These are phyloP conservation scores for Siniperca obscura DNA, from an alignment of 2,797 vertebrate genomes.

Conservation along the genomic window DNA sequence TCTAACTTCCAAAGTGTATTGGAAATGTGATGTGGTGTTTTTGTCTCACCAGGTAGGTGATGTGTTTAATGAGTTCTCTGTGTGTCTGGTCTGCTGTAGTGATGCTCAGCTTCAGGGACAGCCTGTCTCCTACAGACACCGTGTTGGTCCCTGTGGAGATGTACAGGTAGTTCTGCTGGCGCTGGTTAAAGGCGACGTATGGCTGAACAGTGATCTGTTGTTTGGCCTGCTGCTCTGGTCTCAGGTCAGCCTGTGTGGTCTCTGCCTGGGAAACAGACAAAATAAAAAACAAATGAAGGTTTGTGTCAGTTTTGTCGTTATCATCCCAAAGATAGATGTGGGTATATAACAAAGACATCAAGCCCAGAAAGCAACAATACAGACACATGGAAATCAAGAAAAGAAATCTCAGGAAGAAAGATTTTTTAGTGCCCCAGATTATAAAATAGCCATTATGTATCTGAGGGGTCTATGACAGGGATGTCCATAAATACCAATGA, in stretches of 20 bases:
- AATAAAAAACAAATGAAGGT: not conserved
- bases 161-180: slow-evolving; percentile 70
- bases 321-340: not conserved
- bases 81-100: not conserved
- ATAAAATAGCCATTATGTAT: not conserved
- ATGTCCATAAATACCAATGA: not conserved
- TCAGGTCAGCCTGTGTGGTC: slow-evolving; percentile 68
- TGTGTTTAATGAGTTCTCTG: slow-evolving; percentile 56
- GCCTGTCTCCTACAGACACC: slow-evolving; percentile 51
- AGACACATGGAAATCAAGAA: not conserved
- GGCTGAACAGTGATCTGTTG: slow-evolving; percentile 33
- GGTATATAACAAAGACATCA: not conserved
- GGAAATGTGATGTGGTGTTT: not conserved
- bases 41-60: slow-evolving; percentile 82
- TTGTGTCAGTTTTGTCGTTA: not conserved
- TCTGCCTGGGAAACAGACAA: slow-evolving; percentile 66
- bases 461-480: not conserved
- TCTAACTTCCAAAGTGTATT: not conserved
- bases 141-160: slow-evolving; percentile 51
- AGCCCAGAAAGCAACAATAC: not conserved
- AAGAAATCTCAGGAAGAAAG: not conserved
- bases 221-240: slow-evolving; percentile 78
- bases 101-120: slow-evolving; percentile 62
- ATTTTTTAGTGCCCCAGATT: not conserved
- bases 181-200: rapidly evolving